Conservation (phyloP, 1,140 invertebrate genomes). For the Metaphire vulgaris region DNA sequence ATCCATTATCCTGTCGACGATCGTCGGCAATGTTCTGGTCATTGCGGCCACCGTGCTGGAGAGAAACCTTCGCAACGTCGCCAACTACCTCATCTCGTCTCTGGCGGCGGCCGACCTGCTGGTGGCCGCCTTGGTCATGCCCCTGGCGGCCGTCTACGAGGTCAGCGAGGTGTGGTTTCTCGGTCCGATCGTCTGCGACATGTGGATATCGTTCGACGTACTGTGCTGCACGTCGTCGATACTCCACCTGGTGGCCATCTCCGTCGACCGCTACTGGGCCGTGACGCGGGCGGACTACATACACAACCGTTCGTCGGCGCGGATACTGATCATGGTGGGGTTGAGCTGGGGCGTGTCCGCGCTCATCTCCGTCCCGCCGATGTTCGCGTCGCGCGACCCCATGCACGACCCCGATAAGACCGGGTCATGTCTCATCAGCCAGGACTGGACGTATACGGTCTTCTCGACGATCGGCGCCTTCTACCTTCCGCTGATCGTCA, state of each 20-base stretch:
- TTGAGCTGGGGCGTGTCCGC: constrained; percentile 77
- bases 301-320: constrained; percentile 68
- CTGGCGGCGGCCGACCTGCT: constrained; percentile 91
- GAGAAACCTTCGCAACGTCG: constrained; percentile 64
- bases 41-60: constrained; percentile 87
- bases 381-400: constrained; percentile 3
- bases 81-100: constrained; percentile 89
- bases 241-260: constrained; percentile 34
- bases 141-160: constrained; percentile 41
- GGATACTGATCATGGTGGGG: constrained; percentile 81
- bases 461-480: constrained; percentile 51
- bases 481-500: constrained; percentile 48
- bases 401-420: neutral
- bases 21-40: constrained; percentile 84
- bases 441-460: constrained; percentile 46
- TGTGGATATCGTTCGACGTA: constrained; percentile 35
- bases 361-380: constrained; percentile 69
- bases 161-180: constrained; percentile 26
- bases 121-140: constrained; percentile 67
- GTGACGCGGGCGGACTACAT: constrained; percentile 73
- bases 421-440: constrained; percentile 42
- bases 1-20: constrained; percentile 42
- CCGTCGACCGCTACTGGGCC: constrained; percentile 59
- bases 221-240: constrained; percentile 35
- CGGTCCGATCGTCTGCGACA: constrained; percentile 75